Conservation (phyloP, 2,888 invertebrate species). For the Selenia dentaria region DNA sequence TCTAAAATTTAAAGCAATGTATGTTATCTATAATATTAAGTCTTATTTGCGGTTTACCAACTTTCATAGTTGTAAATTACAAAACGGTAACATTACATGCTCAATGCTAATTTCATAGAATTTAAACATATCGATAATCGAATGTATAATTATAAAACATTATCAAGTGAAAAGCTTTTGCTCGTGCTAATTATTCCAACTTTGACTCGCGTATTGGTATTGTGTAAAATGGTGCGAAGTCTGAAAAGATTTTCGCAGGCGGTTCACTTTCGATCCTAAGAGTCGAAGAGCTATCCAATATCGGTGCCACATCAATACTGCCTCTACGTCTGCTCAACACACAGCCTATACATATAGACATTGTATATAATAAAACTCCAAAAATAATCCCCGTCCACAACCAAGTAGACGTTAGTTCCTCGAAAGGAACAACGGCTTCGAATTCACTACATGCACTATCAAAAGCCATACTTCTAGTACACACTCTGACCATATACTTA, state of each 20-base stretch:
- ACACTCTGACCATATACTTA: slow-evolving; percentile 44
- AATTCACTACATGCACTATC: slow-evolving; percentile 41
- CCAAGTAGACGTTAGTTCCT: slow-evolving; percentile 36
- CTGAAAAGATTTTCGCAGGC: slow-evolving; percentile 53
- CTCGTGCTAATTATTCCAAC: slow-evolving; percentile 40
- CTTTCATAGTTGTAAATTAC: too few relatives aligned
- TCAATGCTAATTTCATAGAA: too few relatives aligned
- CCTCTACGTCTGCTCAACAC: slow-evolving; percentile 34
- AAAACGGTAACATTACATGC: too few relatives aligned
- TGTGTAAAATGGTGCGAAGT: slow-evolving; percentile 51
- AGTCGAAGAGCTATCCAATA: slow-evolving; percentile 52
- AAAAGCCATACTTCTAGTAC: slow-evolving; percentile 41
- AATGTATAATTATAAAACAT: too few relatives aligned
- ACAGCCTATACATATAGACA: slow-evolving; percentile 49
- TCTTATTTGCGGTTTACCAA: too few relatives aligned
- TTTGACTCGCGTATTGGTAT: slow-evolving; percentile 38
- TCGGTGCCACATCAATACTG: slow-evolving; percentile 49
- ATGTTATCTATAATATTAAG: too few relatives aligned
- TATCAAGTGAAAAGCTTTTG: background rate
- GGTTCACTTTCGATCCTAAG: slow-evolving; percentile 55
- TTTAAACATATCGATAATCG: too few relatives aligned
- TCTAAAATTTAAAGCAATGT: too few relatives aligned
- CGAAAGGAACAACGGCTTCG: slow-evolving; percentile 24
- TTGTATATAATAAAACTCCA: slow-evolving; percentile 50
- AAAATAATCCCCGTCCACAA: slow-evolving; percentile 55